A percentile compares a stretch with the other conserved stretches of the same genome.
phyloP scores from a whole-genome alignment of 2,797 vertebrate species.

The Myotis findleyi region DNA sequence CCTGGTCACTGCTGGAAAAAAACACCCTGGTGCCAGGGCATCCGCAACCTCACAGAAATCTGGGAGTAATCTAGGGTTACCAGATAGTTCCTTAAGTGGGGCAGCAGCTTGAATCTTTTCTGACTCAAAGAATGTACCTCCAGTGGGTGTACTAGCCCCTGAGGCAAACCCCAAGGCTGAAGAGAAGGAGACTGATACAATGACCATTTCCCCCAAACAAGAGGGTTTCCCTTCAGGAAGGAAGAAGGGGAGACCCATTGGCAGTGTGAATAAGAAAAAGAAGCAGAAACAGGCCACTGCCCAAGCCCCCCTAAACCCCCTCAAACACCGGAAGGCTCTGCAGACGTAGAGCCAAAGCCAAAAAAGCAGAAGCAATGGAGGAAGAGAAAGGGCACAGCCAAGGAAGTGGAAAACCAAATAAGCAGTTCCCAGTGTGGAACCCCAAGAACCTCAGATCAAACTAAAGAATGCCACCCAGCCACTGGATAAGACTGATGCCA shows the following conservation, averaged over 20 bases:
- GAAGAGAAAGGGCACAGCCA: constrained; percentile 89
- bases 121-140: constrained; percentile 85
- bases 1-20: constrained; percentile 80
- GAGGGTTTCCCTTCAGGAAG: constrained; percentile 95
- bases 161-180: constrained; percentile 86
- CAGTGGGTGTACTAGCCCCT: constrained; percentile 77
- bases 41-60: constrained; percentile 84
- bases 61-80: constrained; percentile 82
- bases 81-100: constrained; percentile 84
- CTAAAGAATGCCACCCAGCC: constrained; percentile 90
- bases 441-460: constrained; percentile 90
- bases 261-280: constrained; percentile 98
- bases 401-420: constrained; percentile 88
- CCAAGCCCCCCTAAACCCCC: constrained; percentile 75
- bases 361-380: constrained; percentile 88
- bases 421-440: constrained; percentile 87
- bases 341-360: constrained; percentile 85
- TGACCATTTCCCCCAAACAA: constrained; percentile 87
- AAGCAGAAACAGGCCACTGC: constrained; percentile 89
- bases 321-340: constrained; percentile 86
- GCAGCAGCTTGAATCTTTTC: constrained; percentile 81
- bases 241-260: constrained; percentile 98
- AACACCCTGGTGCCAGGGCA: constrained; percentile 75
- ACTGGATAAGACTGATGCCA: constrained; percentile 91
- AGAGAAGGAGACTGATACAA: constrained; percentile 86